Base-by-base conservation (phyloP, 2,797 vertebrate species). In the Amblyraja radiata region DNA sequence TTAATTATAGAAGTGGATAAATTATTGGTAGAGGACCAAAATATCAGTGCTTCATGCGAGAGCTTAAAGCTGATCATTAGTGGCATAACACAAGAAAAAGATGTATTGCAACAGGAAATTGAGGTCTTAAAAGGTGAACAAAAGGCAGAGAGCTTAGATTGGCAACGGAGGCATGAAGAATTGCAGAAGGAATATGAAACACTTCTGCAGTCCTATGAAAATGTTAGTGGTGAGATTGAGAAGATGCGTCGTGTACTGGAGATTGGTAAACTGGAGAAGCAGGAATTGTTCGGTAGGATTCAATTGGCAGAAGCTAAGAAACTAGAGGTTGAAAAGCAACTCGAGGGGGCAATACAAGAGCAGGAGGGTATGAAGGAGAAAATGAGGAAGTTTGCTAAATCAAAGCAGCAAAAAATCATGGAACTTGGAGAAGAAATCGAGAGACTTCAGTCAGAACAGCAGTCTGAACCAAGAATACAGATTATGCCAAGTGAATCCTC, bases 401-500 rank as follows among this genome's bases (percentile, higher is more conserved):
- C 97, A 11, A 99, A 99, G 95, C 99, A 99, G 94, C 98, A 98
- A 94, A 99, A 99, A 95, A 99, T 99, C 93, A 93, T 97, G 94
- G 98, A 99, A 81, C 94, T 99, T 0, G 99, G 99, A 94, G 99
- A 99, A 94, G 99, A 99, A 95, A 99, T 98, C 28, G 98, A 99
- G 93, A 97, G 94, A 77, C 97, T 99, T 39, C 94, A 97, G 94
- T 93, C 94, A 25, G 96, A 97, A 73, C 13, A 93, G 6, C 93
- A 39, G 13, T 93, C 95, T 32, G 10, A 2, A 83, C 86, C 28
- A n/a, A 58, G 36, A 11, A 80, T 13, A n/a, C 32, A 93, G 65
- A 16, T 23, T 86, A 74, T 25, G 36, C 28, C 28, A 79, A 91
- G 93, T 94, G 94, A 93, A 58, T 36, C 93, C 93, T 74, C 71